Conservation (phyloP, 2,797 vertebrate genomes). For the Acridotheres tristis region DNA sequence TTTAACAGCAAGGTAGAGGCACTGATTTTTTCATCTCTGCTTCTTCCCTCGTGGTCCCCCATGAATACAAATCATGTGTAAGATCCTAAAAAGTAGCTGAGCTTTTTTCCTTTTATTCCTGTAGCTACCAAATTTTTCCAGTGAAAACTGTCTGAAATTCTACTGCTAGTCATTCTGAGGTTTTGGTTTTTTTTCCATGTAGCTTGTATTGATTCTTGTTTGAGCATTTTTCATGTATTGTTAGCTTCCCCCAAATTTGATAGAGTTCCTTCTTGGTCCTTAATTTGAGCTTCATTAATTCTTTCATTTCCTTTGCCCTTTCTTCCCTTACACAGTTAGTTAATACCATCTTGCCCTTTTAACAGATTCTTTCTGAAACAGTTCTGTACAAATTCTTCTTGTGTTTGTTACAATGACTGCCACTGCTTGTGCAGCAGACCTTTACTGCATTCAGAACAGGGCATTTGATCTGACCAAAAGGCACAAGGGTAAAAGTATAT, state of each 20-base stretch:
- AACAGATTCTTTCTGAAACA: neutral
- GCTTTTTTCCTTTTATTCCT: neutral
- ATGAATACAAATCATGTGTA: neutral
- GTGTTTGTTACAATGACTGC: neutral
- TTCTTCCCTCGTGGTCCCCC: neutral
- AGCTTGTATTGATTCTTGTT: neutral
- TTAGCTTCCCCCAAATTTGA: neutral
- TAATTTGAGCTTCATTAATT: neutral
- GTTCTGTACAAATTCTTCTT: neutral
- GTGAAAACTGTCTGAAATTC: neutral
- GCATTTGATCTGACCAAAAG: neutral
- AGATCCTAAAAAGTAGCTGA: neutral
- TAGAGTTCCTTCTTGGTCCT: neutral
- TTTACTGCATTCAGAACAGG: neutral
- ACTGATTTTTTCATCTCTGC: neutral
- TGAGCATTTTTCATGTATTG: neutral
- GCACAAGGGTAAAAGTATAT: neutral
- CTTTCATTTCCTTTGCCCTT: neutral
- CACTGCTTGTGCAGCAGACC: neutral
- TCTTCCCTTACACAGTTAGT: neutral
- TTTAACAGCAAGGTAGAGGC: neutral
- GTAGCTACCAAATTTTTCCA: neutral
- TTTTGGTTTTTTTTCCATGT: neutral
- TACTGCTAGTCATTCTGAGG: neutral
- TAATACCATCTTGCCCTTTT: neutral